These are phyloP conservation scores for Plectrocnemia conspersa DNA, from an alignment of 1,140 invertebrate species.

Conservation along the genomic window DNA sequence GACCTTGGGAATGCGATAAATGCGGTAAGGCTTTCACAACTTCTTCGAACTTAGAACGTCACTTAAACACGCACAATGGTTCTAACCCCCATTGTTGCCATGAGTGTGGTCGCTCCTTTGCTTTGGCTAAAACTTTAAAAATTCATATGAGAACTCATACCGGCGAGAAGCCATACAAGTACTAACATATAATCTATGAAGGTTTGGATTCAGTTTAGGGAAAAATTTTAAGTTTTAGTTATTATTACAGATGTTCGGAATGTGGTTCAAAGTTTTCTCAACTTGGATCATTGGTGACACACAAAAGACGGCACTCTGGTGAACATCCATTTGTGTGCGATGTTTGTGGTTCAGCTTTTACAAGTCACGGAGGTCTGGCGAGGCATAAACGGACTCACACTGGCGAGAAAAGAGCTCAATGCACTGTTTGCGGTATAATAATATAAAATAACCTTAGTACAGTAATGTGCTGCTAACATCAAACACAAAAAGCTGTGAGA, in stretches of 20 bases:
- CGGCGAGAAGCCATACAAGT: constrained; percentile 48
- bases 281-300: constrained; percentile 56
- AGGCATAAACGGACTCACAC: constrained; percentile 54
- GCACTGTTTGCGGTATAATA: constrained; percentile 28
- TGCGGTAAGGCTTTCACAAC: constrained; percentile 21
- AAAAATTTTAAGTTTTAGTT: background rate
- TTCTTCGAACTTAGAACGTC: constrained; percentile 16
- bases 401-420: constrained; percentile 38
- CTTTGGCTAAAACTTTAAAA: constrained; percentile 37
- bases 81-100: constrained; percentile 36
- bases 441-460: too few species aligned
- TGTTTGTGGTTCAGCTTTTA: constrained; percentile 58
- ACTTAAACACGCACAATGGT: constrained; percentile 36
- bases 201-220: too few species aligned
- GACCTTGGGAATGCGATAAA: constrained; percentile 11
- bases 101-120: constrained; percentile 39
- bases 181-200: constrained; percentile 24
- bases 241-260: constrained; percentile 39
- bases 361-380: constrained; percentile 50
- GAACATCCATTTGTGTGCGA: constrained; percentile 66
- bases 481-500: too few species aligned
- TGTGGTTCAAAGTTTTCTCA: constrained; percentile 47
- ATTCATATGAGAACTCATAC: constrained; percentile 46
- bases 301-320: constrained; percentile 60
- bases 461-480: too few species aligned